A percentile compares a stretch with the other conserved stretches of the same genome.
Conservation (phyloP, 2,888 invertebrate genomes). For the Zele albiditarsus region DNA sequence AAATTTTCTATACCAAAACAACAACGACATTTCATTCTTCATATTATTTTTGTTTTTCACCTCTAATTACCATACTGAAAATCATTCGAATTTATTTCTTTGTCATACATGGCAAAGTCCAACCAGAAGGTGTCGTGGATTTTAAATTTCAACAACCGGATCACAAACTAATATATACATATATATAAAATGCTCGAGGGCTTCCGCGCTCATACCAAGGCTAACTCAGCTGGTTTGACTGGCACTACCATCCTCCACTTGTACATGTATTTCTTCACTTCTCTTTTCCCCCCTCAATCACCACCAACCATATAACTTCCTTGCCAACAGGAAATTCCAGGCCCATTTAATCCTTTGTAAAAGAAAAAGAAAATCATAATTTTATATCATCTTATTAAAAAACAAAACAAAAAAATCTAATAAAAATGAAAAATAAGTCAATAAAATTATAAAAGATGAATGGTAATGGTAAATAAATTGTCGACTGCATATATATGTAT, state of each 20-base stretch:
- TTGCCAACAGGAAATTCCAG: background rate
- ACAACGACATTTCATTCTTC: no score
- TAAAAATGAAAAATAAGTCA: background rate
- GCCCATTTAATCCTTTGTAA: background rate
- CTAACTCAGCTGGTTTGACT: slow-evolving; percentile 24
- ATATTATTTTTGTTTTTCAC: background rate
- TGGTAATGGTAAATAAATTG: background rate
- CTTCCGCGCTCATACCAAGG: slow-evolving; percentile 31
- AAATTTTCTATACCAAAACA: no score
- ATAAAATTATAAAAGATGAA: slow-evolving; percentile 2
- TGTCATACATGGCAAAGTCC: background rate
- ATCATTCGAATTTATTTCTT: background rate
- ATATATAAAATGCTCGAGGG: slow-evolving; percentile 3
- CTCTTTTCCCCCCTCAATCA: background rate
- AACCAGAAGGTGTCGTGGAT: background rate
- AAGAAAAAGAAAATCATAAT: background rate
- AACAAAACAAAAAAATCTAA: background rate
- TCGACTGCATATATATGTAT: background rate
- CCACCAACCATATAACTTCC: background rate
- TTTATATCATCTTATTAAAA: background rate
- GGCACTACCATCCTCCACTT: slow-evolving; percentile 34
- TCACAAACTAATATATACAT: background rate
- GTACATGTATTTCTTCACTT: background rate
- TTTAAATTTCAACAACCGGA: slow-evolving; percentile 15
- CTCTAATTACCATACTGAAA: background rate